Conservation (phyloP, 2,797 vertebrate genomes). For the Chrosomus eos region DNA sequence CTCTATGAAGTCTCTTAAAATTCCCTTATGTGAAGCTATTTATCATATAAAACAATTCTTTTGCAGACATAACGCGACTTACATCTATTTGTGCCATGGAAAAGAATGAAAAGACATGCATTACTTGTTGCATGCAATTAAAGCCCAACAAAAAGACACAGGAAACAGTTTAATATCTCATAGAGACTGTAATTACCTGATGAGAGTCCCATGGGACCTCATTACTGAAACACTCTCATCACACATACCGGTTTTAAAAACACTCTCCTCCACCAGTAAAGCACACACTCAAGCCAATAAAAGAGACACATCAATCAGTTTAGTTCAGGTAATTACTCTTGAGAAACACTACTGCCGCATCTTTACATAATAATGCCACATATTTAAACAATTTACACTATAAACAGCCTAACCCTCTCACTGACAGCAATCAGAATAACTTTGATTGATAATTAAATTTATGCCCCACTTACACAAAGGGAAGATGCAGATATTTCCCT, state of each 20-base stretch:
- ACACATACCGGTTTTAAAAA: conserved; percentile 81
- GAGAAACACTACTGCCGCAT: conserved; percentile 81
- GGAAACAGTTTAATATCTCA: conserved; percentile 85
- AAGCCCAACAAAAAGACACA: conserved; percentile 79
- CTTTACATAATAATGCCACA: conserved; percentile 82
- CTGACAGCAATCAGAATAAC: conserved; percentile 75
- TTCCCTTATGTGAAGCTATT: conserved; percentile 79
- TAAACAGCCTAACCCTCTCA: conserved; percentile 71
- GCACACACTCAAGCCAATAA: conserved; percentile 81
- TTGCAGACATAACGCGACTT: conserved; percentile 74
- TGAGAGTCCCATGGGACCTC: conserved; percentile 88
- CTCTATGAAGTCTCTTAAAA: conserved; percentile 68
- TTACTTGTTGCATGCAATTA: conserved; percentile 88
- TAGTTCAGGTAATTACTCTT: conserved; percentile 84
- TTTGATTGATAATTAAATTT: conserved; percentile 72
- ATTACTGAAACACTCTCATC: conserved; percentile 86
- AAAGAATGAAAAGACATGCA: conserved; percentile 71
- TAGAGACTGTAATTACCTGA: conserved; percentile 82
- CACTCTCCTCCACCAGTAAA: conserved; percentile 85
- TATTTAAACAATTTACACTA: conserved; percentile 69
- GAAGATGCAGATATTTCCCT: no score
- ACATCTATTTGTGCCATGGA: conserved; percentile 75
- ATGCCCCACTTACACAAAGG: no score
- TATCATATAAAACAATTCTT: conserved; percentile 79
- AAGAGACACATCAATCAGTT: conserved; percentile 81